Percentiles rank a stretch among this genome's conserved stretches.
These are phyloP conservation scores for Adrianichthys oophorus DNA, from an alignment of 2,797 vertebrate genomes.

Conservation along the genomic window DNA sequence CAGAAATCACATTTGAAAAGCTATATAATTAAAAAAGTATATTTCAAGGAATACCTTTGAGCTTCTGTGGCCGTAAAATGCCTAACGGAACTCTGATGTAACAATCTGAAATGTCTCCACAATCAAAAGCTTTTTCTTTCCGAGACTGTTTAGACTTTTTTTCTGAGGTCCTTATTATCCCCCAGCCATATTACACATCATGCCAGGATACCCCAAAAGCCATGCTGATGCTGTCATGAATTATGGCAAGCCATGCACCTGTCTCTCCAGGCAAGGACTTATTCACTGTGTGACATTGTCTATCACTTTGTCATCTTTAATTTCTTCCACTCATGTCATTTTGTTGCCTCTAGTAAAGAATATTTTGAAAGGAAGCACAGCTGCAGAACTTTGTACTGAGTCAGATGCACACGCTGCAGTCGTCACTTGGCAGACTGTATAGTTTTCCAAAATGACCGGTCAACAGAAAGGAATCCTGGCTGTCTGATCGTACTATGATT, in stretches of 20 bases:
- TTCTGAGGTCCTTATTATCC: conserved; percentile 29
- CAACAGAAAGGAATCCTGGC: conserved; percentile 2
- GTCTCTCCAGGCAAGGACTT: conserved; percentile 55
- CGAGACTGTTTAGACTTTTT: conserved; percentile 20
- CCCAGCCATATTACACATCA: conserved; percentile 24
- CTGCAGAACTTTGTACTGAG: conserved; percentile 30
- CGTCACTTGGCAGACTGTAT: conserved; percentile 16
- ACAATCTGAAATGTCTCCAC: conserved; percentile 16
- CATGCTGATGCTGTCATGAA: conserved; percentile 24
- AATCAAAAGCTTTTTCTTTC: not conserved
- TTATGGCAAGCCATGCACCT: conserved; percentile 45
- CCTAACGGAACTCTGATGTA: conserved; percentile 18
- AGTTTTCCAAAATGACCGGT: conserved; percentile 6
- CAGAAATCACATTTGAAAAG: too few species aligned
- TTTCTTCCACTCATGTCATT: conserved; percentile 36
- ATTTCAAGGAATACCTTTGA: not conserved
- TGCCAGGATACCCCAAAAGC: conserved; percentile 14
- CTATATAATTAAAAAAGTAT: not conserved
- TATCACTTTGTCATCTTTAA: conserved; percentile 39
- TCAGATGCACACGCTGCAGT: conserved; percentile 2
- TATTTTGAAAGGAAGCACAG: conserved; percentile 51
- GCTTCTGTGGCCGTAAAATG: not conserved
- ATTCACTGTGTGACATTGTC: conserved; percentile 35
- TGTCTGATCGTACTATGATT: not conserved
- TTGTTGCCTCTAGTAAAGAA: conserved; percentile 50